A percentile compares a stretch with the other conserved stretches of the same genome.
These are phyloP conservation scores for Nebria salina DNA, from an alignment of 2,888 invertebrate species.

Conservation along the genomic window DNA sequence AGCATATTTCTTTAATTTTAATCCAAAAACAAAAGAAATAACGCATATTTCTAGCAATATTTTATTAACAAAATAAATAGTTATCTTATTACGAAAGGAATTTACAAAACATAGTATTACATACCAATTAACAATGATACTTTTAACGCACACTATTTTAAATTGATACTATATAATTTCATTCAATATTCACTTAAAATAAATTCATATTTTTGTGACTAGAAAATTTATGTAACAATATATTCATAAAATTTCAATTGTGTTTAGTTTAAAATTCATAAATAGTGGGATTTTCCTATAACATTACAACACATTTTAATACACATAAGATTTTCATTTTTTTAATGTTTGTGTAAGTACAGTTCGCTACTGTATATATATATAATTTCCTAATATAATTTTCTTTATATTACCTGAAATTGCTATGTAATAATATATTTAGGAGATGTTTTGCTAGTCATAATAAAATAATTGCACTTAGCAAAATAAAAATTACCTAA, in stretches of 20 bases:
- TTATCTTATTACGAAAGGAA: slow-evolving; percentile 46
- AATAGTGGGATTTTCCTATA: slow-evolving; percentile 31
- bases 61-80: slow-evolving; percentile 47
- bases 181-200: slow-evolving; percentile 19
- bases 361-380: slow-evolving; percentile 42
- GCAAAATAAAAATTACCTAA: slow-evolving; percentile 44
- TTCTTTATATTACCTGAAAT: slow-evolving; percentile 35
- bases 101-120: slow-evolving; percentile 47
- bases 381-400: slow-evolving; percentile 23
- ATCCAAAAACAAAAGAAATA: slow-evolving; percentile 26
- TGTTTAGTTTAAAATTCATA: slow-evolving; percentile 41
- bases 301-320: slow-evolving; percentile 44
- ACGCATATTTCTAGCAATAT: slow-evolving; percentile 42
- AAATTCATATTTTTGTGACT: slow-evolving; percentile 45
- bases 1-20: slow-evolving; percentile 9
- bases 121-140: slow-evolving; percentile 46
- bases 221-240: slow-evolving; percentile 45
- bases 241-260: slow-evolving; percentile 44
- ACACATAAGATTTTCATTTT: slow-evolving; percentile 25
- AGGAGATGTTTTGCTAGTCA: slow-evolving; percentile 38
- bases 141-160: slow-evolving; percentile 30
- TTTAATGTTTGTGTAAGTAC: slow-evolving; percentile 40
- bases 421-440: slow-evolving; percentile 47
- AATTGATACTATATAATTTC: slow-evolving; percentile 33
- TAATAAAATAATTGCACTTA: slow-evolving; percentile 45